A percentile compares a stretch with the other conserved stretches of the same genome.
Evolutionary conservation across 2,113 vertebrate genomes (phyloP).

Genomic region (Phoxinus phoxinus): DNA sequence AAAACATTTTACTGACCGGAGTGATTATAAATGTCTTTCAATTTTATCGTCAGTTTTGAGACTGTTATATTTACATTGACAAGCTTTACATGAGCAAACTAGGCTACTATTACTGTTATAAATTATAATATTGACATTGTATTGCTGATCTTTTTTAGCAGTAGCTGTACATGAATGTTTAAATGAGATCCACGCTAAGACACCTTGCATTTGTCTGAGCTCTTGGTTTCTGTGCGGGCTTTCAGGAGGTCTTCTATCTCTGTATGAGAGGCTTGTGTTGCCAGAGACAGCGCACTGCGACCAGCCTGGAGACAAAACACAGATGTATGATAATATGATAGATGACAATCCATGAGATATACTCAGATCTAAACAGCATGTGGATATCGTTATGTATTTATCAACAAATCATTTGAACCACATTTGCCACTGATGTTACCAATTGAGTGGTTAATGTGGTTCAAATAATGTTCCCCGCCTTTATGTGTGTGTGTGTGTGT

Average conservation of each 20-base stretch:
- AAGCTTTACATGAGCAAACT: neutral
- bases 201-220: conserved; percentile 47
- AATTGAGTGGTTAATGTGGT: neutral
- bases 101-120: neutral
- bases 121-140: neutral
- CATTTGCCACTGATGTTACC: too few relatives aligned
- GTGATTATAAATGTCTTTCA: neutral
- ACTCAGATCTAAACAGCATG: neutral
- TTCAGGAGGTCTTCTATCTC: conserved; percentile 86
- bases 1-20: neutral
- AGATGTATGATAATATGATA: neutral
- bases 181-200: conserved; percentile 22
- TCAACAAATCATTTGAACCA: neutral
- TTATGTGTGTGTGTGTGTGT: too few relatives aligned
- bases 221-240: conserved; percentile 75
- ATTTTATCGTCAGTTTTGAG: neutral
- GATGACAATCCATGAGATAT: neutral
- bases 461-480: neutral
- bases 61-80: conserved; percentile 5
- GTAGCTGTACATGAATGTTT: conserved; percentile 7
- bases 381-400: neutral
- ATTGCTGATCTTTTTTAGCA: neutral
- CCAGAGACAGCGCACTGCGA: conserved; percentile 85
- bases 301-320: conserved; percentile 77
- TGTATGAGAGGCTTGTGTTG: conserved; percentile 74